Evolutionary conservation across 2,888 invertebrate species (phyloP), one percentile per base, ranked within the genome.

Genomic region (Drosophila percnosoma): DNA sequence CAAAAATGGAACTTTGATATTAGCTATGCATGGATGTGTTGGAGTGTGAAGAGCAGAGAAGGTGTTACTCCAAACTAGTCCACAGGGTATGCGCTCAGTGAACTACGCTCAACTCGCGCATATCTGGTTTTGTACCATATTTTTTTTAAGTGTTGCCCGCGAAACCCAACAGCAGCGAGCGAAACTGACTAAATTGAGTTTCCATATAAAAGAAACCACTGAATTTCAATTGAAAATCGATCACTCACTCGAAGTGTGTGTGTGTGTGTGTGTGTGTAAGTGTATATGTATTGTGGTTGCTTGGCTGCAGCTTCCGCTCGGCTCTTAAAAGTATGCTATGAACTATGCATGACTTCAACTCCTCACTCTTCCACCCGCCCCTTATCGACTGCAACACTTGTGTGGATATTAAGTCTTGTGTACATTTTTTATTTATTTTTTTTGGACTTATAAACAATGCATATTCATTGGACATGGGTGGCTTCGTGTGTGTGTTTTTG

Each of bases 191-290:
- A 67, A 68, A 48, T 40, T 72, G 55, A 38, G 36, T 54, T 68
- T 69, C 65, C 75, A 67, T 61, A 78, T 72, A 66, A 76, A 71
- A 78, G 74, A 75, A 89, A 87, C 79, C 87, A 76, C 79, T 87
- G 89, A 89, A 85, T 87, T 85, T 89, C 74, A 87, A 89, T 89
- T 83, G 84, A 82, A 85, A 82, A 89, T 89, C 89, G 77, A 89
- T 89, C 89, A 83, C 62, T 77, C 75, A 75, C 61, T 31, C 53
- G 57, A 54, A 45, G 29, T 31, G 34, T 63, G 42, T 52, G 31
- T 51, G 38, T 24, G 24, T 57, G 48, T 38, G 49, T 54, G 40
- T 54, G 63, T 64, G 42, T 40, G 58, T 42, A n/a, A 11, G 58
- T 34, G 64, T 62, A 60, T 77, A 18, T 38, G 58, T 69, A 54